A percentile compares a stretch with the other conserved stretches of the same genome.
Conservation (phyloP, 2,113 vertebrate genomes). For the Carlito syrichta region DNA sequence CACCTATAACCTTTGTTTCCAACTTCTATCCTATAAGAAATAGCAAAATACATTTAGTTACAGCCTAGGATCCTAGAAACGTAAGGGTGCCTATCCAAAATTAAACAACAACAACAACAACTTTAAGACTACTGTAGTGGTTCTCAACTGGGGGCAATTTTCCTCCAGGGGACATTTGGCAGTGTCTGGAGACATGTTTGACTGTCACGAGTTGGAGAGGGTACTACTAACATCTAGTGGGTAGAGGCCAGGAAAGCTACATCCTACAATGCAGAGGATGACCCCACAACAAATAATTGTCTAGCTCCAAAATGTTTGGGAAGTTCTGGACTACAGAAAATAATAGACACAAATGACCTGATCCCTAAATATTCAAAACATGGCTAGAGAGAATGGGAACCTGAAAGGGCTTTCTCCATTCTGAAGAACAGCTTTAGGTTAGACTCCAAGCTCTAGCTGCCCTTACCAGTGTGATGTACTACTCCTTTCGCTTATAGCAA, state of each 20-base stretch:
- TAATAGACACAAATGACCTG: conserved; percentile 57
- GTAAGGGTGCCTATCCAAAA: conserved; percentile 39
- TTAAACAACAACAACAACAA: not conserved
- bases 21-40: not conserved
- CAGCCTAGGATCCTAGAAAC: not conserved
- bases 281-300: not conserved
- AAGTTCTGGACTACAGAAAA: not conserved
- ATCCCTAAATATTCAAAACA: conserved; percentile 68
- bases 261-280: not conserved
- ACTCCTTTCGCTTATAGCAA: not conserved
- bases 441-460: not conserved
- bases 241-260: not conserved
- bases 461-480: not conserved
- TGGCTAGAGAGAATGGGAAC: conserved; percentile 9
- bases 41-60: not conserved
- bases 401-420: not conserved
- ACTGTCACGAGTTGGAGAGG: rapidly evolving
- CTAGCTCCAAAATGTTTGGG: not conserved
- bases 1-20: conserved; percentile 40
- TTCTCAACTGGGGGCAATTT: not conserved
- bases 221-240: not conserved
- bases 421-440: not conserved
- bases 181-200: not conserved
- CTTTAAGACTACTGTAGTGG: not conserved
- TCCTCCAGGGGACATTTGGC: not conserved